These are phyloP conservation scores for Intellagama lesueurii DNA, from an alignment of 2,797 vertebrate species.

Conservation along the genomic window DNA sequence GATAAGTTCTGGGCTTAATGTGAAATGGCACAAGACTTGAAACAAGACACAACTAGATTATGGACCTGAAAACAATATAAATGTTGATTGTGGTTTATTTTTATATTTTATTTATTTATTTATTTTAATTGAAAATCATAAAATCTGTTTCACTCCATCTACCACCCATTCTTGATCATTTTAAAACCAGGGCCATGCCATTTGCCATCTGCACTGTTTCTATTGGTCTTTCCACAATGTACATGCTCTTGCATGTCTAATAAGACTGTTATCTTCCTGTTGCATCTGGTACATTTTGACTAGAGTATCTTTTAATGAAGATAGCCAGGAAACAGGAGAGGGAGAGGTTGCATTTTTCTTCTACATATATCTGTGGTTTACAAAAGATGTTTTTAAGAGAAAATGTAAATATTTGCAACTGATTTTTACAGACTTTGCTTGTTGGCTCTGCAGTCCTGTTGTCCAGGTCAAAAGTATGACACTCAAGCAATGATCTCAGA, in stretches of 20 bases:
- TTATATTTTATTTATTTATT: too few species aligned
- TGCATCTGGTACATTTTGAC: not conserved
- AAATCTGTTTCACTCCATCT: not conserved
- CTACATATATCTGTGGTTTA: not conserved
- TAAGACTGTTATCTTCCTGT: slow-evolving; percentile 3
- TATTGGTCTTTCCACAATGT: not conserved
- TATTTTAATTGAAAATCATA: not conserved
- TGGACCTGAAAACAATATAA: not conserved
- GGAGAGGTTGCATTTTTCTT: not conserved
- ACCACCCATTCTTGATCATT: not conserved
- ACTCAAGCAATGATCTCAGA: too few species aligned
- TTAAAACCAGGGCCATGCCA: not conserved
- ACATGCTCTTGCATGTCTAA: not conserved
- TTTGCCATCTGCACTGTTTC: slow-evolving; percentile 14
- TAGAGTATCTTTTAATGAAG: not conserved
- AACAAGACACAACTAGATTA: not conserved
- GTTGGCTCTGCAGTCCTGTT: not conserved
- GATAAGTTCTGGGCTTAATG: not conserved
- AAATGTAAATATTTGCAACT: slow-evolving; percentile 1
- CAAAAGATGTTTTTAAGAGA: not conserved
- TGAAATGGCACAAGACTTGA: slow-evolving; percentile 6
- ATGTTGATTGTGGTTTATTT: not conserved
- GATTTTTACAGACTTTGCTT: not conserved
- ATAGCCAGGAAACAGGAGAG: not conserved
- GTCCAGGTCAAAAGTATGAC: not conserved